Conservation (phyloP, 1,140 invertebrate species). For the Muscidifurax raptorellus region DNA sequence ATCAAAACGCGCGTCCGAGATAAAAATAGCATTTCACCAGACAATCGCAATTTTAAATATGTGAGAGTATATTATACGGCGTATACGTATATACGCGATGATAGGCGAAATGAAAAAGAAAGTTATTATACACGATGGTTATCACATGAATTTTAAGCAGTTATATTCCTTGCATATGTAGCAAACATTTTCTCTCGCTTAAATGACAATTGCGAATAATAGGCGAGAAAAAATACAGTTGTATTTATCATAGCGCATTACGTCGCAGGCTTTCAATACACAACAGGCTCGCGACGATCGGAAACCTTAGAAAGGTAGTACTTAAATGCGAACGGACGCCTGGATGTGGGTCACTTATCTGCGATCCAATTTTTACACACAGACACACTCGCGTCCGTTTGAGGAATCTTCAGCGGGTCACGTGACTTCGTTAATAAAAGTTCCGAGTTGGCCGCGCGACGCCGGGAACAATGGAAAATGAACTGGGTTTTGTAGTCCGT, state of each 20-base stretch:
- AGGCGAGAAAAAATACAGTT: neutral
- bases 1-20: constrained; percentile 24
- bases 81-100: neutral
- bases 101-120: neutral
- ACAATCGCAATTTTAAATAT: neutral
- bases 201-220: no score
- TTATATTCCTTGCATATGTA: no score
- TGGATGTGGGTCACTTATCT: constrained; percentile 56
- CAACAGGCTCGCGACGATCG: constrained; percentile 19
- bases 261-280: constrained; percentile 34
- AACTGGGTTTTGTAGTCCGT: constrained; percentile 34
- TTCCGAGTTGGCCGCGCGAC: neutral
- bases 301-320: constrained; percentile 49
- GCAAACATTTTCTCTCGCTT: no score
- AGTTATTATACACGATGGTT: no score
- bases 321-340: constrained; percentile 48
- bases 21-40: constrained; percentile 5
- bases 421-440: constrained; percentile 37
- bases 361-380: constrained; percentile 57
- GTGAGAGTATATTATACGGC: neutral
- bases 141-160: no score
- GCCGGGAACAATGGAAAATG: constrained; percentile 30
- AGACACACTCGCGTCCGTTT: neutral
- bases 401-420: constrained; percentile 19
- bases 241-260: constrained; percentile 44